Evolutionary conservation across 2,113 vertebrate genomes (phyloP).

Genomic region (Galemys pyrenaicus): DNA sequence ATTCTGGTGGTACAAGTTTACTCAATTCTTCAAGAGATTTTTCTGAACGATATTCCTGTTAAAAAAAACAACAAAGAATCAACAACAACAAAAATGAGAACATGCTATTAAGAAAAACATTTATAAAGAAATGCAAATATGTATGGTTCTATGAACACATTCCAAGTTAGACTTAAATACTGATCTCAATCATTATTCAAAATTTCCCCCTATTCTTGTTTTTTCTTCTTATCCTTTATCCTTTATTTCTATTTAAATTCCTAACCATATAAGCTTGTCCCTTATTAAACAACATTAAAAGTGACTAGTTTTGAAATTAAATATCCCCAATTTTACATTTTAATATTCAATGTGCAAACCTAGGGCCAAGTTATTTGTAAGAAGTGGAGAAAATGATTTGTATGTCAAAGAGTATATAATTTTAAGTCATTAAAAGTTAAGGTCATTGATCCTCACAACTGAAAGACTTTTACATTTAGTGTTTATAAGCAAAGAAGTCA

Average conservation of each 20-base stretch:
- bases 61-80: too few relatives aligned
- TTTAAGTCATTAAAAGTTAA: conserved; percentile 55
- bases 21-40: conserved; percentile 97
- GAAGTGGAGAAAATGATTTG: conserved; percentile 39
- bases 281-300: conserved; percentile 30
- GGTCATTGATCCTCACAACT: conserved; percentile 29
- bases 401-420: background rate
- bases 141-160: background rate
- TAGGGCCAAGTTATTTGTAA: conserved; percentile 21
- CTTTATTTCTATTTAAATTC: background rate
- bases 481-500: conserved; percentile 7
- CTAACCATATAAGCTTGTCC: background rate
- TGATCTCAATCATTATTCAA: conserved; percentile 13
- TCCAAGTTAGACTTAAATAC: conserved; percentile 26
- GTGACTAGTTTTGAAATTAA: conserved; percentile 52
- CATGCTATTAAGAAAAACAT: conserved; percentile 26
- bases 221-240: background rate
- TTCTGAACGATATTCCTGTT: conserved; percentile 97
- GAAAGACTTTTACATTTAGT: conserved; percentile 35
- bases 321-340: conserved; percentile 39
- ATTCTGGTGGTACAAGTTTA: conserved; percentile 98
- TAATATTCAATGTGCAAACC: conserved; percentile 41
- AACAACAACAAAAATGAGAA: conserved; percentile 25
- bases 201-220: background rate
- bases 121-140: conserved; percentile 38